Base-by-base conservation (phyloP, 30 jellyfish, hydroid and myxozoan species). In the Catostylus mosaicus region DNA sequence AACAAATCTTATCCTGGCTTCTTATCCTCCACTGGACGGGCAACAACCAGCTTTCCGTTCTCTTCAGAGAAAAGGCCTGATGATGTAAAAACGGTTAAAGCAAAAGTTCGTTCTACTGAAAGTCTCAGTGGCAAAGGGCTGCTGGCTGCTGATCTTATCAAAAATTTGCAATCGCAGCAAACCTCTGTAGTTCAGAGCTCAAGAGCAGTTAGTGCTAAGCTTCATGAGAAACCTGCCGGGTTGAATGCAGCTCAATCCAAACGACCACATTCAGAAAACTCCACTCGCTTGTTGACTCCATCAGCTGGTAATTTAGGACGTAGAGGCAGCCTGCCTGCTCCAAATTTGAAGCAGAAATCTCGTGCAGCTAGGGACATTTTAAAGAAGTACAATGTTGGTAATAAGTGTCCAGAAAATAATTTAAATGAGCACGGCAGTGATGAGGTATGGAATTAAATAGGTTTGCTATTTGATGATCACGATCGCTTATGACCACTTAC, bases 321-420 rank as follows among this genome's bases (percentile, higher is more conserved):
- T 30, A 69, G 92, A 56, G 63, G 73, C 0, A 82, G 92, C 26
- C 75, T 82, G 60, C 92, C 92, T 6, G 73, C 71, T 33, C 43
- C 80, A 22, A 40, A 23, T 50, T 14, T 82, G 33, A 54, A 30
- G 27, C 48, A 54, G 38, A 68, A 60, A 63, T 33, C 80, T 8
- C 62, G 29, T 0, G 73, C 27, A 23, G 92, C 86, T 1, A 50
- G 5, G 29, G 43, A 75, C 20, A 68, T 82, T 31, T 64, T 82
- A 18, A 26, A 40, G 73, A 82, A 82, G 46, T 82, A 82, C 62
- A 57, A 36, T 48, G 27, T 35, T 18, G 35, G 60, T 22, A 65
- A n/a, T 46, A 46, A 64, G 12, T 23, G 32, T 33, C 64, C 46
- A 1, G 64, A 36, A 12, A 63, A 30, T 45, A 1, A 30, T 16